phyloP scores from a whole-genome alignment of 1,140 invertebrate species.

The Drosophila sp. region DNA sequence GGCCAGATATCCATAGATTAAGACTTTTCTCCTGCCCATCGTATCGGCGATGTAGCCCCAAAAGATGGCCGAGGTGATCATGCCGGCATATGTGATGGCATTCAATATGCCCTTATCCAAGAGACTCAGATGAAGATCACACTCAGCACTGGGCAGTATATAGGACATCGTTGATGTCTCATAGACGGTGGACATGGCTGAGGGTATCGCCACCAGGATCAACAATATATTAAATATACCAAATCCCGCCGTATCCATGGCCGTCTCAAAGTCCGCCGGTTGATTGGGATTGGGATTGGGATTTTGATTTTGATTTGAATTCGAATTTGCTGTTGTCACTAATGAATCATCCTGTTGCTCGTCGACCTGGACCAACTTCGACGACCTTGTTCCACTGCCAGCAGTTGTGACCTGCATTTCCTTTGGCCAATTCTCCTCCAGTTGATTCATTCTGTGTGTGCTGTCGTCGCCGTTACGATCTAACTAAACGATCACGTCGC shows the following conservation, averaged over 20 bases:
- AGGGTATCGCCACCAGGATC: constrained; percentile 87
- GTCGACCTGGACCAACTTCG: constrained; percentile 26
- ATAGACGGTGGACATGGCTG: constrained; percentile 88
- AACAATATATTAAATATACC: constrained; percentile 89
- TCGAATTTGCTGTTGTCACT: not conserved
- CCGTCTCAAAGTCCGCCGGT: constrained; percentile 87
- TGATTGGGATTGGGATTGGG: too few species aligned
- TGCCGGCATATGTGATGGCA: constrained; percentile 88
- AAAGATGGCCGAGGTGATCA: constrained; percentile 88
- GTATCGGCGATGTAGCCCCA: constrained; percentile 94
- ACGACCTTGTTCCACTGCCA: not conserved
- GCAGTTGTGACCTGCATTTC: constrained; percentile 1
- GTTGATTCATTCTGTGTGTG: constrained; percentile 22
- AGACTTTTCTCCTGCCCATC: constrained; percentile 88
- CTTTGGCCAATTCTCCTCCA: constrained; percentile 26
- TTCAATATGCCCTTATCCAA: constrained; percentile 89
- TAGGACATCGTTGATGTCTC: constrained; percentile 89
- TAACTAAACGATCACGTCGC: constrained; percentile 45
- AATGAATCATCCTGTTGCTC: constrained; percentile 19
- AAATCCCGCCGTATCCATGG: constrained; percentile 87
- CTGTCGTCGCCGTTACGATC: constrained; percentile 21
- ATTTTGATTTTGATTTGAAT: constrained; percentile 25
- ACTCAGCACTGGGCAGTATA: constrained; percentile 89
- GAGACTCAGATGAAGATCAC: constrained; percentile 88
- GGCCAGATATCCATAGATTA: constrained; percentile 89